phyloP scores from a whole-genome alignment of 2,113 vertebrate species.

The Sorex fumeus region DNA sequence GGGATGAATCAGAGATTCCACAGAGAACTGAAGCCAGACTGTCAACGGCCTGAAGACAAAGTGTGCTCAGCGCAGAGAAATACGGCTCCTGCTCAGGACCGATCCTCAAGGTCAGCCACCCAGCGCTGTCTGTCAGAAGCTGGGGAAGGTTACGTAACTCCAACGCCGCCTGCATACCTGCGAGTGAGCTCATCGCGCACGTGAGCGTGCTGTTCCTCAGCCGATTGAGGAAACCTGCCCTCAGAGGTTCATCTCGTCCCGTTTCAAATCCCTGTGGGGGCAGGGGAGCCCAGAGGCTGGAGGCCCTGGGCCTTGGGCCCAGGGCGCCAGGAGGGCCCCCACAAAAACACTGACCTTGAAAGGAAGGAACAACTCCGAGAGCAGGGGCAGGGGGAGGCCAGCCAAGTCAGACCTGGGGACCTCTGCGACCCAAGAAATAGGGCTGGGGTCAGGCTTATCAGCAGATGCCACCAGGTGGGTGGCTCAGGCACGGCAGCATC shows the following conservation, averaged over 20 bases:
- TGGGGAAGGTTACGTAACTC: background rate
- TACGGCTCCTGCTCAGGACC: background rate
- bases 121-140: too few relatives aligned
- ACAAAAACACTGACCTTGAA: too few relatives aligned
- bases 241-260: background rate
- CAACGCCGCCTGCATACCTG: constrained; percentile 15
- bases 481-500: too few relatives aligned
- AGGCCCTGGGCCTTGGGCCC: too few relatives aligned
- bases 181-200: constrained; percentile 10
- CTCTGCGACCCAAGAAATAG: background rate
- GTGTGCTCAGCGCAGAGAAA: background rate
- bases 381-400: too few relatives aligned
- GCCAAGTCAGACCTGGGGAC: too few relatives aligned
- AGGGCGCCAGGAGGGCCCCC: too few relatives aligned
- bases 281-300: background rate
- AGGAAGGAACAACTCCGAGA: too few relatives aligned
- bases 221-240: background rate
- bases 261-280: background rate
- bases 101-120: constrained; percentile 47
- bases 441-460: background rate
- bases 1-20: constrained; percentile 47
- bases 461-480: too few relatives aligned
- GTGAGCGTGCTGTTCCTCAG: constrained; percentile 11
- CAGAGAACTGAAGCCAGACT: constrained; percentile 26
- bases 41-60: constrained; percentile 3